These are phyloP conservation scores for Blastobasis lacticolella DNA, from an alignment of 2,888 invertebrate species.

Conservation along the genomic window DNA sequence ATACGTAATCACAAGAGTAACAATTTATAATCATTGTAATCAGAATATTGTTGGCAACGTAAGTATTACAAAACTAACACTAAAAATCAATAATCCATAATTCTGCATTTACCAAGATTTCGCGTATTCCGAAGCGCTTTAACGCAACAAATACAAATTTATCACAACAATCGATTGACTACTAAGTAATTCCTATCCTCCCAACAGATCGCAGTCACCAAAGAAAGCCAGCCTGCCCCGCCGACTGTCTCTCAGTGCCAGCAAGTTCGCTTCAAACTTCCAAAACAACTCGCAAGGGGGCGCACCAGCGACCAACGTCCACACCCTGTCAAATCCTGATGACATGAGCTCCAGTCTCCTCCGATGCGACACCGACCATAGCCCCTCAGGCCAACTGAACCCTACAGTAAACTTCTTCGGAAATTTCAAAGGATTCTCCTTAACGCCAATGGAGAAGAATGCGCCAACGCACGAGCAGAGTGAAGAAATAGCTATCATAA, in stretches of 20 bases:
- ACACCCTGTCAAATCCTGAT: conserved; percentile 76
- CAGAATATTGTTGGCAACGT: no score
- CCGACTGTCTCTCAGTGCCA: conserved; percentile 59
- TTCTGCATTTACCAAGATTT: no score
- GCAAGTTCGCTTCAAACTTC: conserved; percentile 63
- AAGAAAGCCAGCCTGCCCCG: conserved; percentile 62
- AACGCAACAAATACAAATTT: no score
- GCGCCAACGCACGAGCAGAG: conserved; percentile 31
- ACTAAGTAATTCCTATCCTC: not conserved
- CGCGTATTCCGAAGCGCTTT: no score
- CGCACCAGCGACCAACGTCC: conserved; percentile 56
- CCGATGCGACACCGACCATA: conserved; percentile 65
- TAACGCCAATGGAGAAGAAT: conserved; percentile 77
- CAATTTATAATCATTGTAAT: no score
- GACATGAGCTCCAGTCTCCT: conserved; percentile 82
- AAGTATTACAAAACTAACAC: no score
- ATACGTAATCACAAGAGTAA: no score
- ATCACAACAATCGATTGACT: not conserved
- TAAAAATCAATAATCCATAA: no score
- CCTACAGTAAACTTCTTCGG: conserved; percentile 83
- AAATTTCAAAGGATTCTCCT: conserved; percentile 89
- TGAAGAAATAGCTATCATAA: conserved; percentile 17
- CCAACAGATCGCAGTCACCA: conserved; percentile 55
- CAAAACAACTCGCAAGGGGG: conserved; percentile 49
- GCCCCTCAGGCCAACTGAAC: conserved; percentile 60